Percentiles rank a stretch among this genome's conserved stretches.
These are phyloP conservation scores for Urocynchramus pylzowi DNA, from an alignment of 2,113 vertebrate genomes.

Conservation along the genomic window DNA sequence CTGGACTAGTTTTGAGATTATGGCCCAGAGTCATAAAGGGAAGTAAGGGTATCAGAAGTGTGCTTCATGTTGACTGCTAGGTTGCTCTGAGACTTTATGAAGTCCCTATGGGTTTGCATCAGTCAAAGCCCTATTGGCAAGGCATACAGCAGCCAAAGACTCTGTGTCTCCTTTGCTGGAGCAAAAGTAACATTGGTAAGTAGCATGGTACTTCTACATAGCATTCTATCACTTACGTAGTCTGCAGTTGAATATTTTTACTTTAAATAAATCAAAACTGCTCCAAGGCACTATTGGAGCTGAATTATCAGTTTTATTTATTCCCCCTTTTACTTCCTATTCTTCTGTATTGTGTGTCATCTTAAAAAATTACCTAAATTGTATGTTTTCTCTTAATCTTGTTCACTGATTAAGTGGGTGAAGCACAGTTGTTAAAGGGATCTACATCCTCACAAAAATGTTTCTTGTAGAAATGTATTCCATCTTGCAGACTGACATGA, in stretches of 20 bases:
- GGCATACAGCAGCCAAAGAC: neutral
- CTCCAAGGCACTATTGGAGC: neutral
- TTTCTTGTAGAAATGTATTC: neutral
- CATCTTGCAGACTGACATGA: neutral
- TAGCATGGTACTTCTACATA: neutral
- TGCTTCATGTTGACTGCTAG: neutral
- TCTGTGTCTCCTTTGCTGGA: neutral
- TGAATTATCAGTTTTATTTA: neutral
- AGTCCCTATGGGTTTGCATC: neutral
- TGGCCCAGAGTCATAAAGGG: neutral
- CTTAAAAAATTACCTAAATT: neutral
- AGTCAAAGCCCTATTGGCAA: neutral
- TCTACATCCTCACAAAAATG: neutral
- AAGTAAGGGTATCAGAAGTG: neutral
- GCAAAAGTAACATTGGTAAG: neutral
- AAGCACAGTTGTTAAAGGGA: neutral
- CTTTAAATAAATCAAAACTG: neutral
- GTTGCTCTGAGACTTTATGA: neutral
- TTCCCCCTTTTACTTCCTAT: neutral
- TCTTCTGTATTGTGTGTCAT: neutral
- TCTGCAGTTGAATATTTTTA: neutral
- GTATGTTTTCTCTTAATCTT: neutral
- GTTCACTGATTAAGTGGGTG: neutral
- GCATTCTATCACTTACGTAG: neutral
- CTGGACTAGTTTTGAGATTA: neutral